Conservation (phyloP, 2,888 invertebrate genomes). For the Machimus atricapillus region DNA sequence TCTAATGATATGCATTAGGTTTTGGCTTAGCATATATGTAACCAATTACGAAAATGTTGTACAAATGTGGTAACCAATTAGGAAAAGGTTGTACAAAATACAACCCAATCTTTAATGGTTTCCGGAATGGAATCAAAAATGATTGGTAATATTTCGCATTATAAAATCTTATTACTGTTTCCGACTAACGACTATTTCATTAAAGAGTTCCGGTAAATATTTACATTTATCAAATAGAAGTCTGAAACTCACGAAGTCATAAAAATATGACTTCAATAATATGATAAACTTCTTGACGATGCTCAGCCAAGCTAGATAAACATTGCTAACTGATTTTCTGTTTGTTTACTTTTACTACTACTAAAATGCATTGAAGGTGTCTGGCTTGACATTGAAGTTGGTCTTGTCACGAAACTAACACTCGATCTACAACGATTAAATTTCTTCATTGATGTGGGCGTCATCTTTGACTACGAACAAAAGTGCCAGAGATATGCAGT, state of each 20-base stretch:
- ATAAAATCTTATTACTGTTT: neutral
- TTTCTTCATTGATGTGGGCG: too few relatives aligned
- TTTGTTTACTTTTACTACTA: neutral
- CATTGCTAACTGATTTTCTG: neutral
- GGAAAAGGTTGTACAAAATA: too few relatives aligned
- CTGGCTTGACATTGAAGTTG: neutral
- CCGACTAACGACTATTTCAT: neutral
- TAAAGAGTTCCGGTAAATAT: neutral
- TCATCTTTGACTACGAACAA: too few relatives aligned
- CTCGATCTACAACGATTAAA: too few relatives aligned
- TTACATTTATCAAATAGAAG: neutral
- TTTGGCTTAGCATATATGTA: too few relatives aligned
- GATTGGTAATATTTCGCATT: neutral
- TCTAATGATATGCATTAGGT: too few relatives aligned
- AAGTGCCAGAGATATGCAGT: too few relatives aligned
- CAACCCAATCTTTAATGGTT: too few relatives aligned
- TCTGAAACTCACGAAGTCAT: neutral
- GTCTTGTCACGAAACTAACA: neutral
- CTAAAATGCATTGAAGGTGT: neutral
- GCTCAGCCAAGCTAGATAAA: neutral
- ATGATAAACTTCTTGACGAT: neutral
- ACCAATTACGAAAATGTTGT: too few relatives aligned
- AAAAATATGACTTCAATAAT: neutral
- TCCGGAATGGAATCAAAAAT: too few relatives aligned
- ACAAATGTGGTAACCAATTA: too few relatives aligned